Evolutionary conservation across 2,797 vertebrate species (phyloP), one percentile per base, ranked within the genome.

Genomic region (Mustela erminea): DNA sequence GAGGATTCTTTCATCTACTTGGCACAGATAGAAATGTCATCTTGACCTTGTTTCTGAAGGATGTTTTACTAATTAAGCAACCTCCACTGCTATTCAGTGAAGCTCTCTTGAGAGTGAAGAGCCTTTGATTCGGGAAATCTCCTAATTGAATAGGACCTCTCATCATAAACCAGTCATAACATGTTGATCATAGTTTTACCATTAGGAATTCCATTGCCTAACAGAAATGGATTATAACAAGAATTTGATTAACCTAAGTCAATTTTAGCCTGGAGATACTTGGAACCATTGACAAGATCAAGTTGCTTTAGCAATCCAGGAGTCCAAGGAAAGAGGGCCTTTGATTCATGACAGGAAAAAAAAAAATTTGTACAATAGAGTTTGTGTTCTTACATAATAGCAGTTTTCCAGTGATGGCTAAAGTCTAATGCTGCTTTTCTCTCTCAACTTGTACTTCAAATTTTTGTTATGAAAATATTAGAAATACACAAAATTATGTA

Each of bases 41-140:
- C 70, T 68, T 94, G 90, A 94, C 88, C 96, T 94, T 92, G 60
- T 94, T 96, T 96, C 83, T 86, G 78, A 96, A 96, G 75, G 89
- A 87, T 97, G 43, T 68, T 94, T 97, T 58, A 96, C 86, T 96
- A 97, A 97, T 97, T 94, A 96, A 95, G 78, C 60, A 96, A 68
- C 43, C 32, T 90, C 35, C 11, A 62, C 14, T 18, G 9, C 49
- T 88, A 72, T 93, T 96, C 91, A 94, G 52, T 58, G 20, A 93
- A 86, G 29, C 38, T 89, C 95, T 94, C 95, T 80, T 94, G 96
- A 95, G 89, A 94, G 25, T 52, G 27, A 94, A 94, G 82, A 43
- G 89, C 52, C 94, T 97, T 92, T 97, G 91, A 97, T 93, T 94
- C 52, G 91, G 88, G 56, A 96, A 96, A 92, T 96, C 87, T 72